Percentiles rank a stretch among this genome's conserved stretches.
Conservation (phyloP, 2,888 invertebrate genomes). For the Drosophila bunnanda region DNA sequence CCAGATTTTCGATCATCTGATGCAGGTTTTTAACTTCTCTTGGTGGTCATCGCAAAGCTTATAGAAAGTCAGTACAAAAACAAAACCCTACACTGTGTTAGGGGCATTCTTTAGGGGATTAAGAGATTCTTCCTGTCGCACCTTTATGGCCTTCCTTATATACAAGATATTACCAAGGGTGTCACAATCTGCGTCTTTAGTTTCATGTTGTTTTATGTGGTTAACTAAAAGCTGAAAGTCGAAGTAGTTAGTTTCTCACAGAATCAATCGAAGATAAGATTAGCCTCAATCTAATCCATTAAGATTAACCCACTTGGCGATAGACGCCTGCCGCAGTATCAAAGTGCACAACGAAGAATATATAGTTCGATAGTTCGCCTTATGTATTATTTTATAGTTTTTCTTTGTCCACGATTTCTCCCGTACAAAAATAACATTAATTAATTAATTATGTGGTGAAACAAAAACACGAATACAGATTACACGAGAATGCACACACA, state of each 20-base stretch:
- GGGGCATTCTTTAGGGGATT: no score
- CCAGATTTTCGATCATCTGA: background rate
- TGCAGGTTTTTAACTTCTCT: background rate
- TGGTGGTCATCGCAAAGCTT: no score
- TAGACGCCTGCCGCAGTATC: constrained; percentile 45
- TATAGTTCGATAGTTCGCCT: constrained; percentile 31
- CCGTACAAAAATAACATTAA: constrained; percentile 42
- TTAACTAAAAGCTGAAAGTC: background rate
- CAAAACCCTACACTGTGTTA: no score
- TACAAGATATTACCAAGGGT: background rate
- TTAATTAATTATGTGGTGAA: constrained; percentile 32
- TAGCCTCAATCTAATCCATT: constrained; percentile 67
- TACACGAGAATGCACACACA: constrained; percentile 57
- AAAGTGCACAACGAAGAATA: constrained; percentile 52
- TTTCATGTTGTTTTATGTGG: background rate
- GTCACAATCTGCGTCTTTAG: background rate
- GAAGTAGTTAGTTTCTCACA: background rate
- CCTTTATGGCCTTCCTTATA: background rate
- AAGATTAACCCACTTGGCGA: constrained; percentile 35
- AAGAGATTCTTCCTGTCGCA: no score
- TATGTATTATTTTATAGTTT: constrained; percentile 47
- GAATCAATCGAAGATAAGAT: constrained; percentile 60
- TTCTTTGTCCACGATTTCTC: constrained; percentile 22
- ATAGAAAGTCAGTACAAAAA: no score
- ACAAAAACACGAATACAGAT: constrained; percentile 47